Evolutionary conservation across 64 coral and sea anemone species (phyloP), one percentile per base, ranked within the genome.

Genomic region (Pocillopora damicornis): DNA sequence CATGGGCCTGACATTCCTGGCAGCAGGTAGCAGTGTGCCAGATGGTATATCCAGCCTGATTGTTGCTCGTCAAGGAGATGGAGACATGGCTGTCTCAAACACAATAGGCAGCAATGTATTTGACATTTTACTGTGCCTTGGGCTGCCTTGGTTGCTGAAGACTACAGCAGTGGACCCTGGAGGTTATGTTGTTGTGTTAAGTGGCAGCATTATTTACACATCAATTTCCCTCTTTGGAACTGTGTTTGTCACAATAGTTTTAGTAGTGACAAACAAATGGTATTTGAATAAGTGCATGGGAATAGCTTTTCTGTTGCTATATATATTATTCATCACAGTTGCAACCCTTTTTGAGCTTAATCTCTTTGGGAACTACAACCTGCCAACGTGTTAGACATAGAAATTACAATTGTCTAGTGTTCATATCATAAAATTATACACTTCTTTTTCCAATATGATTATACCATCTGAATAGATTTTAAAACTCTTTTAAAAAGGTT

Each of bases 1-100:
- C 25, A 96, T 96, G 94, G 94, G 94, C 17, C 80, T 96, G 0
- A 96, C 94, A 13, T 96, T 96, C 59, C 76, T 96, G 30, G 94
- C 94, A 35, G 94, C 94, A n/a, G 94, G 94, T 15, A 96, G 91
- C 62, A 96, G 94, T 60, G 91, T 96, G 11, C 94, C 94, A 37
- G 94, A 96, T 90, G 91, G 94, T 65, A 87, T 96, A 76, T 90
- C 94, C 77, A 96, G 94, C 66, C 59, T 96, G 16, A 17, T 96
- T 56, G 94, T 96, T 38, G 94, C 91, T 58, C 91, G 94, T 1
- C 94, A 93, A 75, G 94, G 94, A 80, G 91, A 96, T 57, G 94
- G 91, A n/a, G 94, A 96, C 30, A 96, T 96, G 94, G 94, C 94
- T 14, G 91, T 96, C 0, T 96, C 94, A 0, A 96, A 96, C 83